A percentile compares a stretch with the other conserved stretches of the same genome.
These are phyloP conservation scores for Centroberyx gerrardi DNA, from an alignment of 2,797 vertebrate genomes.

Conservation along the genomic window DNA sequence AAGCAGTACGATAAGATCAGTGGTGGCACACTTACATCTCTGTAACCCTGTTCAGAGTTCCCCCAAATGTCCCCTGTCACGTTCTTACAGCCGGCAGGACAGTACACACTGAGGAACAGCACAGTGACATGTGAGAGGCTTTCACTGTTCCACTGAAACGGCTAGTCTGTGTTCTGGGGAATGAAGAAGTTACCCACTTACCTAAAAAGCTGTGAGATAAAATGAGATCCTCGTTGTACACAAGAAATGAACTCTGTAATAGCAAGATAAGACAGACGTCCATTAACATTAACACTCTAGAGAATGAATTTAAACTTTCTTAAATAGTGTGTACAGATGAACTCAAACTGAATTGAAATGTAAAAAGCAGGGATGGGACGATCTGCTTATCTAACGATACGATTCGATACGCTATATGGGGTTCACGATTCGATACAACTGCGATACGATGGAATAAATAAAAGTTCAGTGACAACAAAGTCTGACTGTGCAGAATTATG, in stretches of 20 bases:
- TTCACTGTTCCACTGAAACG: neutral
- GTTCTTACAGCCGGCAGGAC: constrained; percentile 90
- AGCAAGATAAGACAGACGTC: constrained; percentile 22
- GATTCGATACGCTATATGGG: too few species aligned
- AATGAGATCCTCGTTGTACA: constrained; percentile 89
- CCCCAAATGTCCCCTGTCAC: constrained; percentile 91
- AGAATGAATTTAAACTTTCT: constrained; percentile 1
- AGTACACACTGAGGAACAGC: constrained; percentile 85
- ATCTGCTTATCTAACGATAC: too few species aligned
- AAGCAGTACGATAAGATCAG: neutral
- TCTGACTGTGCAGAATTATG: too few species aligned
- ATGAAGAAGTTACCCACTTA: constrained; percentile 66
- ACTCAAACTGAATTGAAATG: neutral
- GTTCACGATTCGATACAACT: too few species aligned
- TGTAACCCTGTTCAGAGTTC: constrained; percentile 87
- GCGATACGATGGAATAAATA: too few species aligned
- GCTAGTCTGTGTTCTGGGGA: neutral
- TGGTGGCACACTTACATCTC: constrained; percentile 86
- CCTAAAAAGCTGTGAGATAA: constrained; percentile 83
- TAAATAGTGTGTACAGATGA: neutral
- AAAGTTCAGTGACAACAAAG: too few species aligned
- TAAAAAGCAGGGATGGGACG: neutral
- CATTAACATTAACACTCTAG: neutral
- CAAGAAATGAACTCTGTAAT: constrained; percentile 90
- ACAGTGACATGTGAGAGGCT: constrained; percentile 31